Evolutionary conservation across 2,797 vertebrate species (phyloP), one percentile per base, ranked within the genome.

Genomic region (Danio albolineatus): DNA sequence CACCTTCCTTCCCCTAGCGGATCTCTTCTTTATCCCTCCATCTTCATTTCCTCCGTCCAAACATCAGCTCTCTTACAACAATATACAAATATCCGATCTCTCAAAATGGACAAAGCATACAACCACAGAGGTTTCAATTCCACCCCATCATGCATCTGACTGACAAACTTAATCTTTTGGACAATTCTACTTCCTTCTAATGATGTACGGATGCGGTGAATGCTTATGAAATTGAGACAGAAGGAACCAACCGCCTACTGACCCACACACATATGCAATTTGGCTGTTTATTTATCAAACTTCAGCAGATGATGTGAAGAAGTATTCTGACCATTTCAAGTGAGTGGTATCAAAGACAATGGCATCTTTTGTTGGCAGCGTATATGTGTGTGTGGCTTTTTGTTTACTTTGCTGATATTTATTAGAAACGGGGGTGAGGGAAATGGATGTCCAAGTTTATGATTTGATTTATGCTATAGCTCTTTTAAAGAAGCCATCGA

Each of bases 1-100:
- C 71, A 57, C 28, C 56, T 62, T 61, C 70, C 53, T 75, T 78
- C 70, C 64, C 43, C 39, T 72, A 71, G 66, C 41, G 48, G 60
- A 82, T 75, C 64, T 73, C 73, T 72, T 59, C 73, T 66, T 69
- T 57, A 56, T 82, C 77, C 73, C 65, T 79, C 54, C 65, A 71
- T 82, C 65, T 83, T 83, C 79, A 84, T 78, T 78, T 80, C 73
- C 84, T 76, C 64, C 80, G 67, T 83, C 75, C 79, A 83, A 83
- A 85, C 77, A 82, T 71, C 74, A 51, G 79, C 73, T 64, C 76
- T 77, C 73, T 79, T 86, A 83, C 12, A 85, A 85, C 76, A 86
- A 86, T 79, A 85, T 57, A 85, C 85, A 83, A 85, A 78, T 57
- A 48, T 71, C 39, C 28, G 73, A 69, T 79, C 38, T 78, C 79